phyloP scores from a whole-genome alignment of 2,888 invertebrate genomes.

The Pomacea canaliculata region DNA sequence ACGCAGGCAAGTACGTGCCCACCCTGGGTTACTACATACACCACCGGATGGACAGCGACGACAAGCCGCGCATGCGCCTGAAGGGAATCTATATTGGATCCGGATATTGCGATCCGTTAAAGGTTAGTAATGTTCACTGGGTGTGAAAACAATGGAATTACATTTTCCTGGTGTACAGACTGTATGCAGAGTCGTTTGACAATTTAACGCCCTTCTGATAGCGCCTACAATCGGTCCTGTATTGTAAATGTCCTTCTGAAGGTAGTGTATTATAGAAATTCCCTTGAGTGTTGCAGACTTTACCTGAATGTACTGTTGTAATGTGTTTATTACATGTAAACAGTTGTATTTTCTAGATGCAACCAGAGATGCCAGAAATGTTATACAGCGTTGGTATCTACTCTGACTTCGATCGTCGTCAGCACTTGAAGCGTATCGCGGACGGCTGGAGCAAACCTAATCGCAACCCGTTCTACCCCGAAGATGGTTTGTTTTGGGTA shows the following conservation, averaged over 20 bases:
- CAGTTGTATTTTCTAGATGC: background rate
- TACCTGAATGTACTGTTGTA: no score
- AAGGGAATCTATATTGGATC: conserved; percentile 66
- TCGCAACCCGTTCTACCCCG: background rate
- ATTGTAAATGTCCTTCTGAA: no score
- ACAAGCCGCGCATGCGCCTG: conserved; percentile 20
- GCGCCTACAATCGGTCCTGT: no score
- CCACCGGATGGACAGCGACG: conserved; percentile 39
- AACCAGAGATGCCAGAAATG: background rate
- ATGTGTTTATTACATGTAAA: background rate
- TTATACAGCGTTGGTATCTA: background rate
- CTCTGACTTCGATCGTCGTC: background rate
- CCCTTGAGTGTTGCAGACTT: no score
- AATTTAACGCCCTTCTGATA: no score
- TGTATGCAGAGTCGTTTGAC: no score
- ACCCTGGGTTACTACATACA: conserved; percentile 73
- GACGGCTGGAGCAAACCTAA: background rate
- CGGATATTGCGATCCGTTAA: conserved; percentile 65
- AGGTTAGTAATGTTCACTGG: conserved; percentile 45
- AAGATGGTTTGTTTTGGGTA: background rate
- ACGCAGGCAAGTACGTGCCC: conserved; percentile 80
- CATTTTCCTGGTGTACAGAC: no score
- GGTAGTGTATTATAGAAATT: no score
- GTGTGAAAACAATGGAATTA: background rate
- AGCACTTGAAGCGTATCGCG: background rate